Base-by-base conservation (phyloP, 2,888 invertebrate species). In the Scelioninae gen. 1 region DNA sequence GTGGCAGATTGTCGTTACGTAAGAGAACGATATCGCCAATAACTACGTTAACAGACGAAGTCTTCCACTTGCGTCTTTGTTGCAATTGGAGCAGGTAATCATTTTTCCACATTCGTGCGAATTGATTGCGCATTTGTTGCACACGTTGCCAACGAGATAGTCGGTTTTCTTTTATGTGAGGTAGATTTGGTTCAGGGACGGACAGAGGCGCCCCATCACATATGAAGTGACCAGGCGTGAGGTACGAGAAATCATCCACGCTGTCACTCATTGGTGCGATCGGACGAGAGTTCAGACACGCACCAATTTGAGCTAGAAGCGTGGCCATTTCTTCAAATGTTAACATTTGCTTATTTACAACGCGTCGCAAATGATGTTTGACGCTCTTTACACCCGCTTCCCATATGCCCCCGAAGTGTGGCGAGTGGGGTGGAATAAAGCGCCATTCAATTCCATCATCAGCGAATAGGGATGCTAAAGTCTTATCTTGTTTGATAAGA, bases 371-470 rank as follows among this genome's bases (percentile, higher is more conserved):
- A 43, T 68, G 66, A 29, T 47, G 38, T n/a, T n/a, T n/a, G n/a
- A n/a, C n/a, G n/a, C n/a, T n/a, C n/a, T n/a, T n/a, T n/a, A n/a
- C n/a, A n/a, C 63, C 49, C 8, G 63, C 63, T 43, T 63, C 74
- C 74, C 74, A 63, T 1, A 63, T 53, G 3, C 63, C 63, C 5
- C 63, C 74, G 51, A 51, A 74, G 53, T 80, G 60, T 10, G 80
- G 68, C 9, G 80, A 51, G 0, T n/a, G 55, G 0, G 81, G 69
- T 1, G 75, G 81, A 15, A 63, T 81, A 7, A 75, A 81, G 4
- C 34, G 29, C 81, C 81, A 81, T 11, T 60, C n/a, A 8, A 60
- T 34, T 1, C 23, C 38, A 13, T 74, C 60, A 11, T n/a, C 23
- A 5, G 56, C 56, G 10, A 68, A 40, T 10, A 29, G 8, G 11